Evolutionary conservation across 2,113 vertebrate genomes (phyloP).

Genomic region (Salminus brasiliensis): DNA sequence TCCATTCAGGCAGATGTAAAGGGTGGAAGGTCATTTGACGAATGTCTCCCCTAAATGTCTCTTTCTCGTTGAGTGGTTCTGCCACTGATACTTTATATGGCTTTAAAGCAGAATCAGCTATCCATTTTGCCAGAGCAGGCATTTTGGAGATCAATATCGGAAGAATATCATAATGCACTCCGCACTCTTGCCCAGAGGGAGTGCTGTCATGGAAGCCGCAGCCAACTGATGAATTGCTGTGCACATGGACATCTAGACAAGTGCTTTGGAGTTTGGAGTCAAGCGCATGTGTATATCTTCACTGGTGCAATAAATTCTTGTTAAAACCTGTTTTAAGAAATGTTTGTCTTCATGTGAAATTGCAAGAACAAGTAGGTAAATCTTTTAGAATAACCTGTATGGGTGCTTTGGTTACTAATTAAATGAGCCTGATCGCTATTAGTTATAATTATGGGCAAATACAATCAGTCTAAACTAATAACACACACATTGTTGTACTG

Average conservation of each 20-base stretch:
- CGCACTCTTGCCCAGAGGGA: background rate
- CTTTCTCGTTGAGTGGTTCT: constrained; percentile 13
- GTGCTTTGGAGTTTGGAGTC: background rate
- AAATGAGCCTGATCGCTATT: no score
- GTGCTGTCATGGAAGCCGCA: background rate
- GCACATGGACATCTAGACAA: background rate
- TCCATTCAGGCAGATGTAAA: background rate
- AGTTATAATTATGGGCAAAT: no score
- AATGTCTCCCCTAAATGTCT: background rate
- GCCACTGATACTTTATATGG: background rate
- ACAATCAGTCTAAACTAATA: no score
- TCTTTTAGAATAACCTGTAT: no score
- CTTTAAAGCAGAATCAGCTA: background rate
- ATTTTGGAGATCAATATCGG: constrained; percentile 26
- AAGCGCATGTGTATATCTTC: background rate
- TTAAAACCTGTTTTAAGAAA: background rate
- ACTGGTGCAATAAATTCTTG: background rate
- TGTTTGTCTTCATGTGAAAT: background rate
- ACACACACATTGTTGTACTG: no score
- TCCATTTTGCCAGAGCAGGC: background rate
- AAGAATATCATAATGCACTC: background rate
- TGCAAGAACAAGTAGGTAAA: no score
- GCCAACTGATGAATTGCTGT: background rate
- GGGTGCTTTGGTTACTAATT: no score
- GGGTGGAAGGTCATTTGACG: background rate